Percentiles rank a stretch among this genome's conserved stretches.
Evolutionary conservation across 30 jellyfish, hydroid and myxozoan genomes (phyloP).

Genomic region (Aurelia aurita): DNA sequence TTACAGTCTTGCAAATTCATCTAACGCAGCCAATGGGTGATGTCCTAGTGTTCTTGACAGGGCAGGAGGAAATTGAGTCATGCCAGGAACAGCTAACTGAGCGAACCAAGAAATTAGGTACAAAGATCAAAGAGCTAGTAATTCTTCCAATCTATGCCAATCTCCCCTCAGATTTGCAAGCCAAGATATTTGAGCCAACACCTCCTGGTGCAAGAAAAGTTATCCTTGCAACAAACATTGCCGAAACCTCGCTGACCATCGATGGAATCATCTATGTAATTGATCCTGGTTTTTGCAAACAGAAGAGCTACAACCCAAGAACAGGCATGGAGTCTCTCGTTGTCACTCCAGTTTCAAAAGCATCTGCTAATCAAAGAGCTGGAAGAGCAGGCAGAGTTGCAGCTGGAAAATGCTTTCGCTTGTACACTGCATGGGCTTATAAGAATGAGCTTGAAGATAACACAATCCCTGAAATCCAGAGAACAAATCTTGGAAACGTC

Average conservation of each 20-base stretch:
- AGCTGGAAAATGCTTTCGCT: conserved; percentile 99
- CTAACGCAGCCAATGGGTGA: conserved; percentile 99
- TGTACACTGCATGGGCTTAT: conserved; percentile 99
- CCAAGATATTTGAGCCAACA: conserved; percentile 99
- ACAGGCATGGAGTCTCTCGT: conserved; percentile 99
- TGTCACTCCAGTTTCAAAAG: conserved; percentile 98
- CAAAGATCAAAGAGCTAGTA: conserved; percentile 88
- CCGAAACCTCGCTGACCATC: too few species aligned
- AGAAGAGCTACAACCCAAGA: conserved; percentile 98
- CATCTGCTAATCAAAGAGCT: conserved; percentile 99
- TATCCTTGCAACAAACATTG: conserved; percentile 88
- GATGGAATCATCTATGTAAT: too few species aligned
- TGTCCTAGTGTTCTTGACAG: conserved; percentile 94
- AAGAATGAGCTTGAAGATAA: conserved; percentile 98
- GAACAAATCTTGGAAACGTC: conserved; percentile 99
- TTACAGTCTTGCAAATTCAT: conserved; percentile 97
- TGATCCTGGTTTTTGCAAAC: conserved; percentile 93
- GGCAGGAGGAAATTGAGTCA: conserved; percentile 99
- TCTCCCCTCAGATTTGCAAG: conserved; percentile 99
- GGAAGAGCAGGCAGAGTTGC: conserved; percentile 99
- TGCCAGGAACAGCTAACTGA: conserved; percentile 95
- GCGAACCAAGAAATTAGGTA: conserved; percentile 91
- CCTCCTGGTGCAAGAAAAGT: conserved; percentile 99
- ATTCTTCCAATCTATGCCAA: conserved; percentile 97
- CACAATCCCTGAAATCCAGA: conserved; percentile 99